Conservation (phyloP, 2,797 vertebrate species). For the Muscicapa comitata region DNA sequence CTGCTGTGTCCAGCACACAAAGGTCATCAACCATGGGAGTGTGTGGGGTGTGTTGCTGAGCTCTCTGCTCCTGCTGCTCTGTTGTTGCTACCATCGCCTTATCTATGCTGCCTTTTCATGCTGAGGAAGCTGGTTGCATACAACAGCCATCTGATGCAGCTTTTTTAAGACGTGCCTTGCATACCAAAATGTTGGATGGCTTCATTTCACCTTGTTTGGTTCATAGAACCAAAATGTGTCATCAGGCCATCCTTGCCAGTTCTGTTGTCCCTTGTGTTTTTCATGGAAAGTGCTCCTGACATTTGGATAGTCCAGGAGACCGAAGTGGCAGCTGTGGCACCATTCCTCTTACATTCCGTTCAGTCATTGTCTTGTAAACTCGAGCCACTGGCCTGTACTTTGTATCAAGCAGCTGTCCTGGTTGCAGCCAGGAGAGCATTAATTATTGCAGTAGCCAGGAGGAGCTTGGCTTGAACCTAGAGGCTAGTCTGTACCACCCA, state of each 20-base stretch:
- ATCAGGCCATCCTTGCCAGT: not conserved
- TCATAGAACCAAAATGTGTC: not conserved
- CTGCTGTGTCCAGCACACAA: not conserved
- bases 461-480: too few species aligned
- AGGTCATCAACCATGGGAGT: fast-evolving
- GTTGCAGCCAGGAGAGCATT: too few species aligned
- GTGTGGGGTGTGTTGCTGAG: too few species aligned
- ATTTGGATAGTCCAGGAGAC: not conserved
- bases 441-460: not conserved
- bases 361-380: not conserved
- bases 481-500: not conserved
- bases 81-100: fast-evolving
- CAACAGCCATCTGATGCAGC: not conserved
- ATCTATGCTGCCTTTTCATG: not conserved
- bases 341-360: not conserved
- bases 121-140: not conserved
- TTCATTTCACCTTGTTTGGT: not conserved
- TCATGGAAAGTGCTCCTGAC: not conserved
- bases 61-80: not conserved
- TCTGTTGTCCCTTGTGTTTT: fast-evolving
- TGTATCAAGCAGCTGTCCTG: not conserved
- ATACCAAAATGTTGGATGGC: not conserved
- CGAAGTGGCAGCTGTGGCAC: not conserved
- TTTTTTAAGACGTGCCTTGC: fast-evolving
- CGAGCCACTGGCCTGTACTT: not conserved